Base-by-base conservation (phyloP, 2,113 vertebrate species). In the Tachuris rubrigastra region DNA sequence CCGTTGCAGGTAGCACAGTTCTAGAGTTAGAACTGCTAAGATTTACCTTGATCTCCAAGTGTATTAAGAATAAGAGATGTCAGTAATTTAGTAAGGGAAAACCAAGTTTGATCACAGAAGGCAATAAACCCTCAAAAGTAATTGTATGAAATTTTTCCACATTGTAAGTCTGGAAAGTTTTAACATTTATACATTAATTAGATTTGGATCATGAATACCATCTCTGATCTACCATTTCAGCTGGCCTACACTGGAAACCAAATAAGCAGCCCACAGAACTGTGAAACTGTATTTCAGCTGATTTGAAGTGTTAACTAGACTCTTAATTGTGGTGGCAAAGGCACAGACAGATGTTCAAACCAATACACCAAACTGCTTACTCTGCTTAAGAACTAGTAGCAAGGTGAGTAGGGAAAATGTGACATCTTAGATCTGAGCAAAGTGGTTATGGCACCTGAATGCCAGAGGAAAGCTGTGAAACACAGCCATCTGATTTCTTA, bases 1-100 rank as follows among this genome's bases (percentile, higher is more conserved):
- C 47, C 18, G 7, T 4, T 47, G 30, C 71, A 67, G 31, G n/a
- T 0, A 65, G 33, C 17, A 13, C 0, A 56, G 35, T 14, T 30
- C 55, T n/a, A 13, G 28, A 84, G 13, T 25, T 6, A 4, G 14
- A 73, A 68, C 46, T 42, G 23, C n/a, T 27, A 67, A 24, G 8
- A 50, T 44, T 72, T 37, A 46, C 49, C 78, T 78, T n/a, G 18
- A 50, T 30, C 31, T 72, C 60, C 46, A 58, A 50, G 52, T 16
- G 3, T 42, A 67, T 42, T 86, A 42, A 44, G 31, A 82, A 27
- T 25, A 52, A 47, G 37, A 62, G 9, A 42, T 21, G 17, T 86
- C 18, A 46, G 14, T n/a, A n/a, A 37, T 56, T 77, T 46, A 62
- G 18, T 58, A 46, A 19, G 14, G 10, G 18, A 71, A 94, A 77